phyloP scores from a whole-genome alignment of 2,113 vertebrate species.

The Festucalex cinctus region DNA sequence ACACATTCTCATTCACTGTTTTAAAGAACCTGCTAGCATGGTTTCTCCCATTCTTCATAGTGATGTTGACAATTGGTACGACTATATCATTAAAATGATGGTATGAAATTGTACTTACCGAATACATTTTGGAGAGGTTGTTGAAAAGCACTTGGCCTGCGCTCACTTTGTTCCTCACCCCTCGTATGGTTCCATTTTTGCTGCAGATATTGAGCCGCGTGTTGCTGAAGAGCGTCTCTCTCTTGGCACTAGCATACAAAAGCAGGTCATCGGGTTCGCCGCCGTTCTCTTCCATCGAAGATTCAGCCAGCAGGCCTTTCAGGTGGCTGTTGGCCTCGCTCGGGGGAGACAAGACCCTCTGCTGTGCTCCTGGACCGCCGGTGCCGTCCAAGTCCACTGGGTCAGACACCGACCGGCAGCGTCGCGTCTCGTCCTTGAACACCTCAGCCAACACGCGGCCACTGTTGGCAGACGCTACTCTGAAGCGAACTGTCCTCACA shows the following conservation, averaged over 20 bases:
- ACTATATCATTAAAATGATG: neutral
- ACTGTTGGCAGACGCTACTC: constrained; percentile 89
- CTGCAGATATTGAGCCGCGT: constrained; percentile 94
- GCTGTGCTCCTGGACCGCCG: constrained; percentile 78
- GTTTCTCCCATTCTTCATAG: neutral
- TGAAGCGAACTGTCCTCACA: constrained; percentile 84
- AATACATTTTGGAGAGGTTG: constrained; percentile 84
- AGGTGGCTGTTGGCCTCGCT: constrained; percentile 82
- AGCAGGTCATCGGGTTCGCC: constrained; percentile 84
- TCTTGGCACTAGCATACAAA: constrained; percentile 81
- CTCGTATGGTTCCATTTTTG: constrained; percentile 95
- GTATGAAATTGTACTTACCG: constrained; percentile 76
- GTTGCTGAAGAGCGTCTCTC: constrained; percentile 81
- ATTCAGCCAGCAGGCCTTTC: constrained; percentile 68
- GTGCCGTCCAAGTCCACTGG: constrained; percentile 82
- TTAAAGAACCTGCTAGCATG: neutral
- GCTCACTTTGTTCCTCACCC: constrained; percentile 97
- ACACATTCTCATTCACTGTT: neutral
- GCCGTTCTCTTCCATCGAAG: constrained; percentile 69
- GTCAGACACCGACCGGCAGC: constrained; percentile 55
- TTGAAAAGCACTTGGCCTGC: constrained; percentile 95
- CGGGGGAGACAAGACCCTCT: constrained; percentile 53
- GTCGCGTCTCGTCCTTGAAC: constrained; percentile 78
- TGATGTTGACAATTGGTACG: neutral
- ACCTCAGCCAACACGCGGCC: constrained; percentile 90